A percentile compares a stretch with the other conserved stretches of the same genome.
Evolutionary conservation across 2,113 vertebrate species (phyloP).

Genomic region (Sebastes fasciatus): DNA sequence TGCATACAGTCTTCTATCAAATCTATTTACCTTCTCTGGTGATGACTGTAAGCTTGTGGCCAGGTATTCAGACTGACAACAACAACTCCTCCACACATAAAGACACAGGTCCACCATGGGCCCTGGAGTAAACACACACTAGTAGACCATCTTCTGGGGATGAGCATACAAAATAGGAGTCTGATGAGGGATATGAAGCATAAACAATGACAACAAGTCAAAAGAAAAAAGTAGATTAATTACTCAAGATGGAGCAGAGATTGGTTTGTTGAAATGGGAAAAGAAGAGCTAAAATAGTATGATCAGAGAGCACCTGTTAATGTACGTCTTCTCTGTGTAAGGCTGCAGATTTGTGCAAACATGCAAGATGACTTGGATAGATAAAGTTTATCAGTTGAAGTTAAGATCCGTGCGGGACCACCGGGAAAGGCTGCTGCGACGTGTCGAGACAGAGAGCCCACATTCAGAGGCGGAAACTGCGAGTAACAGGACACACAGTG

Average conservation of each 20-base stretch:
- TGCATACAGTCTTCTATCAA: background rate
- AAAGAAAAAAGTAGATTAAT: background rate
- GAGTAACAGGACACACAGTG: background rate
- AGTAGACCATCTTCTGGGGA: background rate
- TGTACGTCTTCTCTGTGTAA: background rate
- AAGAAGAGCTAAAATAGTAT: background rate
- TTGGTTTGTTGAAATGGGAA: background rate
- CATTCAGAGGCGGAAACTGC: constrained; percentile 54
- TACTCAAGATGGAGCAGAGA: background rate
- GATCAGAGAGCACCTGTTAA: background rate
- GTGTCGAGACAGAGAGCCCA: constrained; percentile 74
- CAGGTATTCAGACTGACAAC: background rate
- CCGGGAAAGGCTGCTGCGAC: constrained; percentile 73
- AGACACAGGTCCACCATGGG: constrained; percentile 40
- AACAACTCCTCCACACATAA: background rate
- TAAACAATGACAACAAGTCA: too few species aligned
- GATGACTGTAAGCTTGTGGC: background rate
- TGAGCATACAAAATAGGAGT: too few species aligned
- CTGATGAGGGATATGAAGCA: too few species aligned
- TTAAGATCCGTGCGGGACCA: constrained; percentile 84
- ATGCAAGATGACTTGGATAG: constrained; percentile 73
- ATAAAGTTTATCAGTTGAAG: constrained; percentile 82
- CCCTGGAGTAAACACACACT: constrained; percentile 43
- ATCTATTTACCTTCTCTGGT: background rate
- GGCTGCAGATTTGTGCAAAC: constrained; percentile 30